These are phyloP conservation scores for Leptopterna dolabrata DNA, from an alignment of 2,888 invertebrate genomes.

Conservation along the genomic window DNA sequence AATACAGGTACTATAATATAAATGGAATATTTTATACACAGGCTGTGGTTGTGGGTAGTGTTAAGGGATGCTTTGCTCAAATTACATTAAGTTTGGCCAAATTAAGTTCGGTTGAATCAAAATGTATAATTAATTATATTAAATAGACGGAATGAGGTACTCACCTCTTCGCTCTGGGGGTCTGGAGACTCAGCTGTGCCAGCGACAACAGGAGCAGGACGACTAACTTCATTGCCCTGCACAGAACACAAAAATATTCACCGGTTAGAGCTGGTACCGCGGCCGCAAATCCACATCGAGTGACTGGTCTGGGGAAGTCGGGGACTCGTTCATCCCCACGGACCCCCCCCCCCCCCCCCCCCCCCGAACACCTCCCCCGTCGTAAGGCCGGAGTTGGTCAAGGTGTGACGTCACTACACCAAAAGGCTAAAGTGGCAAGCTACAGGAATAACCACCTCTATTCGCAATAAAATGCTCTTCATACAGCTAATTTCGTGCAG, in stretches of 20 bases:
- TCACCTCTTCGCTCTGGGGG: background rate
- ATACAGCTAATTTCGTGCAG: too few species aligned
- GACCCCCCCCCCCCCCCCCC: background rate
- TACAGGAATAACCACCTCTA: too few species aligned
- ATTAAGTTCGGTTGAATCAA: too few species aligned
- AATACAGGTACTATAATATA: too few species aligned
- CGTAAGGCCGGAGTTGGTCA: background rate
- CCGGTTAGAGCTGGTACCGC: background rate
- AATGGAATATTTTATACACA: too few species aligned
- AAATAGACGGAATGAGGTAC: too few species aligned
- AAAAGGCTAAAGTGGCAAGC: too few species aligned
- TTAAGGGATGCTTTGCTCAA: too few species aligned
- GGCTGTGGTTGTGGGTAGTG: too few species aligned
- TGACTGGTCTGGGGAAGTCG: background rate
- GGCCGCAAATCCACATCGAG: background rate
- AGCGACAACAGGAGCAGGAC: slow-evolving; percentile 8
- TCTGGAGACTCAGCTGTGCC: slow-evolving; percentile 1
- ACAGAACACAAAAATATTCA: background rate
- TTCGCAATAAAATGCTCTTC: too few species aligned
- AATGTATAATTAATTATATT: too few species aligned
- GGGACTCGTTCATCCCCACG: background rate
- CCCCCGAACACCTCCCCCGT: background rate
- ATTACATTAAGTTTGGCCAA: too few species aligned
- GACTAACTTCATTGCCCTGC: slow-evolving; percentile 32
- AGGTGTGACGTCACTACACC: background rate